These are phyloP conservation scores for Ptychochromis oligacanthus DNA, from an alignment of 2,113 vertebrate genomes.

Conservation along the genomic window DNA sequence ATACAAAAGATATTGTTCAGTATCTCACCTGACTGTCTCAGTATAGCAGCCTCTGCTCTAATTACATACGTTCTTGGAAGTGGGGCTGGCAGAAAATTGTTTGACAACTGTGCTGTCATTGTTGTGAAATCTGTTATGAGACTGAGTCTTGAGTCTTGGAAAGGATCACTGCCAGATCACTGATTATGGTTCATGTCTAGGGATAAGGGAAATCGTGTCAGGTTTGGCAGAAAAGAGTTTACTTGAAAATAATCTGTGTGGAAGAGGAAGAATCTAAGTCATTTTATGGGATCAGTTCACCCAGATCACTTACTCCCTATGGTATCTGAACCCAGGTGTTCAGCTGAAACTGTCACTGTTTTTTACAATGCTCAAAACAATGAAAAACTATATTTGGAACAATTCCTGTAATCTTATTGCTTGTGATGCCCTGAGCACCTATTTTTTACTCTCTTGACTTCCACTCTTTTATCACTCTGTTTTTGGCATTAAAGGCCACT, in stretches of 20 bases:
- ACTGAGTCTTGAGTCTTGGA: not conserved
- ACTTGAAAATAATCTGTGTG: slow-evolving; percentile 1
- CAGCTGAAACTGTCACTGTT: not conserved
- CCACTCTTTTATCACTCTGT: not conserved
- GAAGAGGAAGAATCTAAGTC: not conserved
- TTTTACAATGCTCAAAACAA: not conserved
- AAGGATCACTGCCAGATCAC: not conserved
- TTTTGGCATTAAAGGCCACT: not conserved
- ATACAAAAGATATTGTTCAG: not conserved
- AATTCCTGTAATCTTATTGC: not conserved
- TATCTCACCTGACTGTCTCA: not conserved
- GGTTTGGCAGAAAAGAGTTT: not conserved
- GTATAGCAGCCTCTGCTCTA: not conserved
- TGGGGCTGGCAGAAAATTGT: not conserved
- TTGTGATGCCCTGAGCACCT: not conserved
- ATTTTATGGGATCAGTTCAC: not conserved
- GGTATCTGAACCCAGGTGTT: not conserved
- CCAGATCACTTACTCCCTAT: not conserved
- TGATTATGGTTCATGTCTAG: not conserved
- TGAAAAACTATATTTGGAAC: not conserved
- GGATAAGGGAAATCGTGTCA: not conserved
- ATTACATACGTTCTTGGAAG: not conserved
- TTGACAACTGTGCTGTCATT: not conserved
- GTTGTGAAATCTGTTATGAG: not conserved
- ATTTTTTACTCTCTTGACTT: not conserved